Evolutionary conservation across 1,140 invertebrate species (phyloP), one percentile per base, ranked within the genome.

Genomic region (Diachasma alloeum): DNA sequence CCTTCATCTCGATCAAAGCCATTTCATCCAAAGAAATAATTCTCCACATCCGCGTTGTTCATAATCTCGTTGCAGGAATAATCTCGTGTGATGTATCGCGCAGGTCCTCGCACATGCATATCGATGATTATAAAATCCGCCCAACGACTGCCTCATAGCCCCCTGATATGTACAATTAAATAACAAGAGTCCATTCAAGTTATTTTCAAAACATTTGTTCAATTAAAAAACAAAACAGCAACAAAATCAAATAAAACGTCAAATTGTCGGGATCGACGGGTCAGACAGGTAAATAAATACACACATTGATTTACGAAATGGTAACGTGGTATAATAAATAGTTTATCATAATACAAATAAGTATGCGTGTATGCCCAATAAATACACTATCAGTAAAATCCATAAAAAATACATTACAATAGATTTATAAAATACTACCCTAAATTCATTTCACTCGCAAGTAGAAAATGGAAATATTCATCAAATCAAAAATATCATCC

Each of bases 271-370:
- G 77, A 82, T 74, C 81, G 82, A 67, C 15, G 72, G 82, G 72
- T 76, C 79, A 79, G 71, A 73, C 81, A 81, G 79, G 83, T 86
- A 78, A 87, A 87, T 86, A 86, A 87, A 84, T 87, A 85, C 81
- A 84, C 82, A 37, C 15, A 39, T 39, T 68, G 1, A 36, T 68
- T 37, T 81, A 84, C 79, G 81, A 81, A 80, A 86, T 86, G 85
- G 84, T 87, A 86, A 86, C 84, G 80, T 86, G 84, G 83, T 85
- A 84, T 80, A 86, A 87, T 87, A 87, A 86, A 87, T 83, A 81
- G 75, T 85, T 83, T 74, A 82, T 81, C 59, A 79, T 83, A 83
- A 84, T 74, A 74, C 71, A 77, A 70, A 78, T 80, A 81, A 76
- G 75, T 73, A 77, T 82, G 77, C 72, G 70, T 80, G 72, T 83